Evolutionary conservation across 2,888 invertebrate species (phyloP).

Genomic region (Volucella inanis): DNA sequence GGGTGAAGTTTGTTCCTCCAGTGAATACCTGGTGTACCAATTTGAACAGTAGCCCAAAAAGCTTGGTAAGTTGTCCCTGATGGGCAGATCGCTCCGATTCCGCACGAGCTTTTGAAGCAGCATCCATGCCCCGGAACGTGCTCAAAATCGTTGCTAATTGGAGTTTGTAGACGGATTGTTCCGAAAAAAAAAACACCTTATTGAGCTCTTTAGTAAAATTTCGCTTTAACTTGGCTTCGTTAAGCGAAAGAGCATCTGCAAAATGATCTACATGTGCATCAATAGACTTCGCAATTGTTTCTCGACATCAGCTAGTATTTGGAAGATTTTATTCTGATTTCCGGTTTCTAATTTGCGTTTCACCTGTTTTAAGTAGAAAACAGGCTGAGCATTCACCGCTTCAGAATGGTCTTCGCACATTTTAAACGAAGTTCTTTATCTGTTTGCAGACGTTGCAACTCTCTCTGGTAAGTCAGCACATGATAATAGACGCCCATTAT

Average conservation of each 20-base stretch:
- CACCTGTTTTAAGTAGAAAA: too few species aligned
- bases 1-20: slow-evolving; percentile 86
- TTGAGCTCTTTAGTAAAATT: slow-evolving; percentile 85
- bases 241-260: slow-evolving; percentile 87
- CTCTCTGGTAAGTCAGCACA: slow-evolving; percentile 90
- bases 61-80: slow-evolving; percentile 95
- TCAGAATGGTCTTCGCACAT: slow-evolving; percentile 86
- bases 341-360: slow-evolving; percentile 87
- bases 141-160: slow-evolving; percentile 90
- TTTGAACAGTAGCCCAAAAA: slow-evolving; percentile 89
- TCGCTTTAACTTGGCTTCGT: slow-evolving; percentile 84
- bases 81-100: slow-evolving; percentile 89
- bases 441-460: slow-evolving; percentile 88
- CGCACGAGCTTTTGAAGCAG: slow-evolving; percentile 89
- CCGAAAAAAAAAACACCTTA: slow-evolving; percentile 87
- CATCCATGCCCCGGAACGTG: slow-evolving; percentile 90
- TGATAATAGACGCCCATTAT: slow-evolving; percentile 91
- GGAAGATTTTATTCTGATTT: slow-evolving; percentile 87
- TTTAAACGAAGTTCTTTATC: slow-evolving; percentile 86
- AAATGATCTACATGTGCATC: slow-evolving; percentile 93
- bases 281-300: slow-evolving; percentile 90
- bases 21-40: slow-evolving; percentile 85
- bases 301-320: slow-evolving; percentile 87
- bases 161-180: slow-evolving; percentile 87
- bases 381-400: slow-evolving; percentile 85